Base-by-base conservation (phyloP, 2,797 vertebrate species). In the Lagodon rhomboides region DNA sequence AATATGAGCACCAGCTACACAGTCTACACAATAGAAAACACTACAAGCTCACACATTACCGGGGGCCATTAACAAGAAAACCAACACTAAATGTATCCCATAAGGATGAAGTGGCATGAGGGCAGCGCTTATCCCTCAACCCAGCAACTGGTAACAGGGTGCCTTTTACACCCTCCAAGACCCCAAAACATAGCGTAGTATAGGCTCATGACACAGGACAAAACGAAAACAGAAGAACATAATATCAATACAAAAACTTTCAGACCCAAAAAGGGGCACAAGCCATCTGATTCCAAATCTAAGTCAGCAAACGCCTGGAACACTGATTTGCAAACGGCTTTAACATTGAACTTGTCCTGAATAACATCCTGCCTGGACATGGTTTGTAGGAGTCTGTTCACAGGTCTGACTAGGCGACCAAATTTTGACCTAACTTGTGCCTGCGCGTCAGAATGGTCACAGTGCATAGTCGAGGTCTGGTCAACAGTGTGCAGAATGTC, bases 91-190 rank as follows among this genome's bases (percentile, higher is more conserved):
- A 68, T 25, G 50, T 68, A 18, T 55, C 65, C 65, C 65, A 17
- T 20, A 54, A 43, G 65, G 50, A 67, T 22, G 50, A 25, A 68
- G 65, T 55, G 65, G 65, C 4, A 68, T 43, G 30, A 67, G 64
- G 23, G 30, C 50, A 54, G 30, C 30, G n/a, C 34, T 23, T 5
- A 41, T 22, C 49, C 4, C 51, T 25, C 49, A 68, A 43, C 2
- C 65, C 65, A 55, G 1, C 51, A 43, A 54, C 22, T 44, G 65
- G n/a, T 9, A 54, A 25, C 65, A 68, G 65, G 65, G 17, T 44
- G 38, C 66, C 38, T 44, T 68, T 0, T 55, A 56, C 51, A 68
- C 66, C 41, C 53, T 53, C 27, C 51, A 20, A 47, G 17, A 56
- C 41, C 53, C 23, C 0, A 51, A 27, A 7, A 41, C 51, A 68